A percentile compares a stretch with the other conserved stretches of the same genome.
Evolutionary conservation across 64 coral and sea anemone species (phyloP).

Genomic region (Stichodactyla mertensii): DNA sequence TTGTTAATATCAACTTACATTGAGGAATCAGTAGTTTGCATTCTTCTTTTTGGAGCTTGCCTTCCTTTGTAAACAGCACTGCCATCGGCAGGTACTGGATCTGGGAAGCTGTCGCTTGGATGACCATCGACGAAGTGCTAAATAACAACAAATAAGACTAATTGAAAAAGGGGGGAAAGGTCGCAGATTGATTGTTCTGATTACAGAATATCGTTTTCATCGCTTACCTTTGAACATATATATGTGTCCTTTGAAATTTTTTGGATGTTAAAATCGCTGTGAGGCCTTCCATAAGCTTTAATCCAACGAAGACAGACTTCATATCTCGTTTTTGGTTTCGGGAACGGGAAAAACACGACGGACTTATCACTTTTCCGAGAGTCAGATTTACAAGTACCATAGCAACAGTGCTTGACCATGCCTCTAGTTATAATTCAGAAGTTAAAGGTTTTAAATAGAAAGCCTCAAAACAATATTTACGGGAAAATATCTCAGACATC

Average conservation of each 20-base stretch:
- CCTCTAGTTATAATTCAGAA: background rate
- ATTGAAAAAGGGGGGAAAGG: background rate
- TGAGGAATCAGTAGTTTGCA: background rate
- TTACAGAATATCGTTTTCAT: too few relatives aligned
- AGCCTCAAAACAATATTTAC: background rate
- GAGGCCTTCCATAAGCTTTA: background rate
- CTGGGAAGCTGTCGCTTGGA: background rate
- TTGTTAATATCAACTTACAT: background rate
- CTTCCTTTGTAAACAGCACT: background rate
- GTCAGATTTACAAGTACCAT: too few relatives aligned
- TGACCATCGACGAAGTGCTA: constrained; percentile 2
- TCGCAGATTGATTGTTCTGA: too few relatives aligned
- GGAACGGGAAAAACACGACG: too few relatives aligned
- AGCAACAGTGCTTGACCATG: background rate
- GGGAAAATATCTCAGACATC: background rate
- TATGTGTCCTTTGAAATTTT: background rate
- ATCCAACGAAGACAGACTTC: background rate
- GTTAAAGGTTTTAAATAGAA: background rate
- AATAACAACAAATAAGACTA: background rate
- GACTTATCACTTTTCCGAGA: too few relatives aligned
- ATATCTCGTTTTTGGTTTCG: too few relatives aligned
- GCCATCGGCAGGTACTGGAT: background rate
- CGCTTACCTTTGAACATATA: background rate
- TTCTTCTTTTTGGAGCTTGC: background rate
- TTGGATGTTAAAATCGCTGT: background rate